phyloP scores from a whole-genome alignment of 1,140 invertebrate genomes.

The Arion vulgaris region DNA sequence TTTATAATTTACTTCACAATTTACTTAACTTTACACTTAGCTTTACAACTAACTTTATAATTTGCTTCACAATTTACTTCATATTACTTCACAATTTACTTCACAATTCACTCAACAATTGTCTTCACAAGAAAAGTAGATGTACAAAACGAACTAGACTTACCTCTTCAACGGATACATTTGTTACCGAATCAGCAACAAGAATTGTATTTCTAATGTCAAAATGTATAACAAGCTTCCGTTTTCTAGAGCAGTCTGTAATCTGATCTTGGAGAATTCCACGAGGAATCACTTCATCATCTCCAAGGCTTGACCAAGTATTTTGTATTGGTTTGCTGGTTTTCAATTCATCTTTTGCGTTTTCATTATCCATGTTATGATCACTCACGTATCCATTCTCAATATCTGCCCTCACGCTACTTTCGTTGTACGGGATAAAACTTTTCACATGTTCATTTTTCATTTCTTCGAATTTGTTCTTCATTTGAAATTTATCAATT shows the following conservation, averaged over 20 bases:
- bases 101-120: too few species aligned
- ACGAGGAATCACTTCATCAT: not conserved
- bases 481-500: not conserved
- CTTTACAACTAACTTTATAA: too few species aligned
- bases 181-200: slow-evolving; percentile 69
- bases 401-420: not conserved
- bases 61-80: too few species aligned
- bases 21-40: too few species aligned
- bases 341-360: not conserved
- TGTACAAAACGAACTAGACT: too few species aligned
- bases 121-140: too few species aligned
- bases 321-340: not conserved
- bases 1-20: too few species aligned
- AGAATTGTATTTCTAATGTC: slow-evolving; percentile 70
- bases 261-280: not conserved
- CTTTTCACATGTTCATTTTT: not conserved
- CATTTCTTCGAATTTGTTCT: not conserved
- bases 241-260: slow-evolving; percentile 36
- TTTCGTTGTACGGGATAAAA: not conserved
- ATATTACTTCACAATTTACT: too few species aligned
- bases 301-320: not conserved
- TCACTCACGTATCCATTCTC: not conserved
- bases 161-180: slow-evolving; percentile 67
- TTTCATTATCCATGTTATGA: not conserved
- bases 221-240: slow-evolving; percentile 70